Evolutionary conservation across 92 coral and sea anemone genomes (phyloP).

Genomic region (Epizoanthus fatuus): DNA sequence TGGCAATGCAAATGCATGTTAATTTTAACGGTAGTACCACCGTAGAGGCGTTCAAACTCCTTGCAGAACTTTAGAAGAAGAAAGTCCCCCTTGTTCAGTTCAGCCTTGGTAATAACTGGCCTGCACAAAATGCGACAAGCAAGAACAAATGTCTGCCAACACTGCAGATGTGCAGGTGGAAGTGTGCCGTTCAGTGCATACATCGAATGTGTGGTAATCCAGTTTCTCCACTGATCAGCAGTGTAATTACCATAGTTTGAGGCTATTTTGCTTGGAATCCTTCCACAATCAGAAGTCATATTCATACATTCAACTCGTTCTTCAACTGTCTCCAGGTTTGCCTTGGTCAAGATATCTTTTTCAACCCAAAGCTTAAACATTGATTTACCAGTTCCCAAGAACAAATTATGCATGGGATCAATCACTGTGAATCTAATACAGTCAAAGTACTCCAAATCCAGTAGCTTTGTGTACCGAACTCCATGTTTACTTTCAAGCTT

Average conservation of each 20-base stretch:
- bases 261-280: slow-evolving; percentile 75
- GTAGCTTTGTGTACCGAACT: slow-evolving; percentile 56
- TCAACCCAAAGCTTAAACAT: slow-evolving; percentile 77
- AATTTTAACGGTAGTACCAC: slow-evolving; percentile 41
- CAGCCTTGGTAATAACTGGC: slow-evolving; percentile 49
- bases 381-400: slow-evolving; percentile 75
- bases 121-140: slow-evolving; percentile 66
- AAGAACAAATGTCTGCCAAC: slow-evolving; percentile 78
- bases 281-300: slow-evolving; percentile 73
- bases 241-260: slow-evolving; percentile 79
- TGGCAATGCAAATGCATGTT: slow-evolving; percentile 68
- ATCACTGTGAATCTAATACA: slow-evolving; percentile 70
- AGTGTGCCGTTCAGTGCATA: slow-evolving; percentile 67
- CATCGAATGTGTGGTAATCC: slow-evolving; percentile 80
- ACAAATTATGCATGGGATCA: slow-evolving; percentile 87
- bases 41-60: slow-evolving; percentile 53
- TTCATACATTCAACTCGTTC: slow-evolving; percentile 58
- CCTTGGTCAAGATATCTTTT: slow-evolving; percentile 53
- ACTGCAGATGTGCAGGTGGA: slow-evolving; percentile 55
- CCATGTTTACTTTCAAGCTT: slow-evolving; percentile 39
- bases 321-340: slow-evolving; percentile 61
- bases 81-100: slow-evolving; percentile 54
- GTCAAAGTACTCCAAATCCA: slow-evolving; percentile 78
- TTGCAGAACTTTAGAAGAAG: slow-evolving; percentile 60
- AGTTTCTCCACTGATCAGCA: slow-evolving; percentile 85